Base-by-base conservation (phyloP, 2,888 invertebrate genomes). In the Phortica okadai region DNA sequence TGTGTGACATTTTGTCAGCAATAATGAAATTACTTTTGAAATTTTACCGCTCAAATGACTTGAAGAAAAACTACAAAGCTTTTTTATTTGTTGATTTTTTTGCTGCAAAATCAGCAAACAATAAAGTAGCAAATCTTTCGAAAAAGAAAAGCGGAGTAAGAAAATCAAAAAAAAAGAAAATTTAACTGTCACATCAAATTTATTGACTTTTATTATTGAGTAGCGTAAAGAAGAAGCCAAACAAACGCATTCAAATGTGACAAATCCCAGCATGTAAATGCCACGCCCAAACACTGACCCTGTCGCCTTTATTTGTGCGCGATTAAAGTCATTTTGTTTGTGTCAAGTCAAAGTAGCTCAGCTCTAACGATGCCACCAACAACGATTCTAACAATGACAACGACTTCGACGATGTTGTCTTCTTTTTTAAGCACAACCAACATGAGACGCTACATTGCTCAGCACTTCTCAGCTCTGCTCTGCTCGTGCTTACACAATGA, bases 131-230 rank as follows among this genome's bases (percentile, higher is more conserved):
- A 33, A 21, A 62, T 25, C 10, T 25, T 62, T 62, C 25, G 16
- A 62, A 4, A 62, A 25, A 62, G 21, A 25, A 62, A 10, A 16
- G 6, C 33, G 8, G 21, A 25, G 25, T 10, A 62, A 62, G 10
- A 16, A 62, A 25, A 62, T 7, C 25, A 16, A 7, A 11, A 16
- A 25, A 21, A n/a, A 69, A 69, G 21, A 44, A 69, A 21, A 69
- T 25, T 33, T 78, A 81, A 83, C 82, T 85, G 85, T 87, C 88
- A 87, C 83, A 88, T 85, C 86, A 85, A 85, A 86, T 85, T 87
- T 85, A 85, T 85, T 87, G 85, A 85, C 85, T 87, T 84, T 82
- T 83, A 87, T 85, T 85, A 88, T 83, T 33, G 33, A 78, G 25
- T 25, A 62, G 16, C 16, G 16, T 6, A 7, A 62, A 25, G 62